These are phyloP conservation scores for Amphiduros pacificus DNA, from an alignment of 2,888 invertebrate genomes.

Conservation along the genomic window DNA sequence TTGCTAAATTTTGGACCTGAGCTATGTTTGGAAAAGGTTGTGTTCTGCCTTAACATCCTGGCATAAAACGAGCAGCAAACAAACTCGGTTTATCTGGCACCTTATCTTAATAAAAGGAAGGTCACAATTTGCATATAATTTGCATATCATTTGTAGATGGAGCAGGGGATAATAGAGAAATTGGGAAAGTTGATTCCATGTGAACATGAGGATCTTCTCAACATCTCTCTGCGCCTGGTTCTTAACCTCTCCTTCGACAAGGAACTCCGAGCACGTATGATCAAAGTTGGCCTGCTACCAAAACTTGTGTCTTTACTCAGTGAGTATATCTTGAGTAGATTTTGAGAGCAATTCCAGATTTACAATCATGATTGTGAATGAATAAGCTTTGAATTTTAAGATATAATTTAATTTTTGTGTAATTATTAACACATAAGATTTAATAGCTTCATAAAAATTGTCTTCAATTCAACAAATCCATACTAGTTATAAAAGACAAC, in stretches of 20 bases:
- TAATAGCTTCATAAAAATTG: background rate
- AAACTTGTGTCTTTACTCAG: conserved; percentile 87
- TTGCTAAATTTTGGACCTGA: too few species aligned
- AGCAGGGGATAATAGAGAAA: conserved; percentile 63
- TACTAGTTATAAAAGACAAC: too few species aligned
- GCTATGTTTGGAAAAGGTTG: too few species aligned
- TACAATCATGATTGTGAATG: background rate
- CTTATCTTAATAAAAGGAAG: too few species aligned
- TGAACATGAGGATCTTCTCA: conserved; percentile 71
- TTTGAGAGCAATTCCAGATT: background rate
- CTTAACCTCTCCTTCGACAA: conserved; percentile 96
- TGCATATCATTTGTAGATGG: too few species aligned
- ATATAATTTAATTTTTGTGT: background rate
- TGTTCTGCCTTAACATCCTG: too few species aligned
- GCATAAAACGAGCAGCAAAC: too few species aligned
- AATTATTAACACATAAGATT: background rate
- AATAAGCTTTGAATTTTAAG: background rate
- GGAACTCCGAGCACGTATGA: conserved; percentile 83
- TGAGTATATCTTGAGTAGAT: conserved; percentile 58
- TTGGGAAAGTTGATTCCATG: conserved; percentile 76
- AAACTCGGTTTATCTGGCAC: too few species aligned
- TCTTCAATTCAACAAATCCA: background rate
- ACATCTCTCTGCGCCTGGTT: conserved; percentile 82
- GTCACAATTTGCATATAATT: too few species aligned
- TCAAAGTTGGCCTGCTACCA: conserved; percentile 83